These are phyloP conservation scores for Lepeophtheirus nordmannii DNA, from an alignment of 2,888 invertebrate species.

Conservation along the genomic window DNA sequence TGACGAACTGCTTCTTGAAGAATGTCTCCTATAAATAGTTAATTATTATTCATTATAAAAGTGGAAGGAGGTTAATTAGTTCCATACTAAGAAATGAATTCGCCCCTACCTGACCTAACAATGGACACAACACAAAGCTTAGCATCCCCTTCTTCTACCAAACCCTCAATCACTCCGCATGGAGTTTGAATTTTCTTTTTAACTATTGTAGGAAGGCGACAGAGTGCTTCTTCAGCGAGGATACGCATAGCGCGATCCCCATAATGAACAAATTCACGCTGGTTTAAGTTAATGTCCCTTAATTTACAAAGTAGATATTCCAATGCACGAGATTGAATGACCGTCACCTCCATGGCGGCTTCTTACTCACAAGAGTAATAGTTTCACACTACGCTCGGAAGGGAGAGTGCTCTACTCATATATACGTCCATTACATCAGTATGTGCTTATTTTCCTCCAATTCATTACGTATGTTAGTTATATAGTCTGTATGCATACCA, in stretches of 20 bases:
- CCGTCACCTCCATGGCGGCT: conserved; percentile 4
- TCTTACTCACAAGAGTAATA: background rate
- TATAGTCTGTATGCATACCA: too few species aligned
- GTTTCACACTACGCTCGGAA: background rate
- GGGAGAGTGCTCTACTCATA: too few species aligned
- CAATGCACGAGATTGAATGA: conserved; percentile 14
- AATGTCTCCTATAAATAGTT: conserved; percentile 17
- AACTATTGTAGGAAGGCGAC: conserved; percentile 18
- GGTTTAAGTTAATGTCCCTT: background rate
- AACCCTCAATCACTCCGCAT: conserved; percentile 13
- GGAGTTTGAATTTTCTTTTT: conserved; percentile 17
- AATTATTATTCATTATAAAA: too few species aligned
- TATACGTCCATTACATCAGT: too few species aligned
- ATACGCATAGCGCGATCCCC: conserved; percentile 24
- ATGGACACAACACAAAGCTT: conserved; percentile 22
- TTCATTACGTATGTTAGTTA: too few species aligned
- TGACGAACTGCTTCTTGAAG: conserved; percentile 24
- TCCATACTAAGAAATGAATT: too few species aligned
- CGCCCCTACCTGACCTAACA: conserved; percentile 15
- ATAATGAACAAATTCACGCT: conserved; percentile 8
- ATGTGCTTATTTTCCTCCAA: too few species aligned
- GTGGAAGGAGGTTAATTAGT: too few species aligned
- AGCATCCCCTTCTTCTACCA: background rate
- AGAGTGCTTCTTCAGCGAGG: conserved; percentile 24
- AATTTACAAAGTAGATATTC: conserved; percentile 18